Conservation (phyloP, 2,797 vertebrate species). For the Taenioides sp. region DNA sequence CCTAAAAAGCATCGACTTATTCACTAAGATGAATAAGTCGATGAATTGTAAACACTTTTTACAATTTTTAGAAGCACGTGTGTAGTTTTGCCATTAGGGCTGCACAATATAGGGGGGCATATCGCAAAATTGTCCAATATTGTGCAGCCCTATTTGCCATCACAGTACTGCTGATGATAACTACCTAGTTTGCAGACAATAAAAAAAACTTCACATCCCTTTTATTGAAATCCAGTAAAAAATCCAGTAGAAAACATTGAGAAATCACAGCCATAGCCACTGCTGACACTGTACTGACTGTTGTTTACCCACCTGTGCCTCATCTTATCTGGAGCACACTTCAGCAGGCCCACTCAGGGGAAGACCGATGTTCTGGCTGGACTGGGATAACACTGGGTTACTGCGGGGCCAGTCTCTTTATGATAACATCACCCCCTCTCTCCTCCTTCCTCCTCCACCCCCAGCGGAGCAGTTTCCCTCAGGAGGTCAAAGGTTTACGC, state of each 20-base stretch:
- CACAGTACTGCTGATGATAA: no score
- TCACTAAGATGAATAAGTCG: no score
- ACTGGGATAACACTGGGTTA: constrained; percentile 14
- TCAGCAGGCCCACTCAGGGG: neutral
- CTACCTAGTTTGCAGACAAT: no score
- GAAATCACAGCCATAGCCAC: neutral
- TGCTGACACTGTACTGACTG: neutral
- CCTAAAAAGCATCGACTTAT: no score
- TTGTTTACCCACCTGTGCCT: neutral
- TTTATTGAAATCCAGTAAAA: neutral
- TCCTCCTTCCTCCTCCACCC: constrained; percentile 3
- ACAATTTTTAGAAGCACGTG: no score
- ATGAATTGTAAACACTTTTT: no score
- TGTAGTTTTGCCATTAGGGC: no score
- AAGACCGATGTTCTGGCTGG: constrained; percentile 9
- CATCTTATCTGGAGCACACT: neutral
- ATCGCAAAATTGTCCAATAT: no score
- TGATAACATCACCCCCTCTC: constrained; percentile 38
- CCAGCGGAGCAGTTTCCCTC: constrained; percentile 55
- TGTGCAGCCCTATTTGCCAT: no score
- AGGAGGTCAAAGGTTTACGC: constrained; percentile 74
- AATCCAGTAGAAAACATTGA: neutral
- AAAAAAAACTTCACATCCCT: no score
- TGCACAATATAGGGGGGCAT: no score
- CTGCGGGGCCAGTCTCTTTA: constrained; percentile 40